Evolutionary conservation across 2,888 invertebrate species (phyloP), one percentile per base, ranked within the genome.

Genomic region (Belgica antarctica): DNA sequence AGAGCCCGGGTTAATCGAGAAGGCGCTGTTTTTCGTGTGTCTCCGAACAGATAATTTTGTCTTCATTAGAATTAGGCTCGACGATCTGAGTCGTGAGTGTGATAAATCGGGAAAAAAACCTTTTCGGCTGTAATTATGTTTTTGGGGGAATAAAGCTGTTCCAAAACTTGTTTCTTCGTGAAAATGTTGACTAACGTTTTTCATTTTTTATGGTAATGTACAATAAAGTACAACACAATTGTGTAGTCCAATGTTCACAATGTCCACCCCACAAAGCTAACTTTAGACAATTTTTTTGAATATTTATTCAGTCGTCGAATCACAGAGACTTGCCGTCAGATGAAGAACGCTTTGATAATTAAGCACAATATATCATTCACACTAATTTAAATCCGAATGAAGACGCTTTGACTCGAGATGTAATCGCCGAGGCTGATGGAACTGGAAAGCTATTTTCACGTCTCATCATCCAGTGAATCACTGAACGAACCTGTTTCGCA

Each of bases 11-110:
- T 25, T 59, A 59, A 25, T 59, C 59, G 59, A 59, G 10, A 59
- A 10, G n/a, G 24, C 10, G 24, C 25, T 57, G 31, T n/a, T n/a
- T 19, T 52, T 47, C 25, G 15, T 52, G 22, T 68, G 24, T 41
- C 63, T 27, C 25, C 27, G 24, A 34, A 34, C 5, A 57, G 41
- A 24, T 41, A 57, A 57, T 68, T 57, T 68, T 57, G 34, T 68
- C 68, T 68, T 68, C 68, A 68, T 68, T 68, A 68, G 57, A 68
- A 68, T 68, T 57, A 68, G 68, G 52, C 22, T 68, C 68, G n/a
- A n/a, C n/a, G n/a, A n/a, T 28, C 25, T 7, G 34, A 22, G 24
- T 59, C 59, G 59, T 27, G 24, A 24, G 59, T 25, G 8, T 28
- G 65, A 47, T 25, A 65, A 46, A 65, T 36, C 15, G 25, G 5